Conservation (phyloP, 2,113 vertebrate genomes). For the Thamnophis sirtalis region DNA sequence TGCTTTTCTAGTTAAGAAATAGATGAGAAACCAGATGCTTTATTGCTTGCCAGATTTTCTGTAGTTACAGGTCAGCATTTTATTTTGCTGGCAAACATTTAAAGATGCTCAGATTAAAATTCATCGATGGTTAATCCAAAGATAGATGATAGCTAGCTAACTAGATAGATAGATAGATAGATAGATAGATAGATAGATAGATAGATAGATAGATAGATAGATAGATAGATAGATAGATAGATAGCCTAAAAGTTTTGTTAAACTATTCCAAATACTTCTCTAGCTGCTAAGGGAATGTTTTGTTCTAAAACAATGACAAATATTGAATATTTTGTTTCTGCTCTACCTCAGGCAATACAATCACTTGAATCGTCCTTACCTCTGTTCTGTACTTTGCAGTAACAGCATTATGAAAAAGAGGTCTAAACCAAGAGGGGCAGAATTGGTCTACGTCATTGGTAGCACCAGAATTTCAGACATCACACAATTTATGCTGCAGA, state of each 20-base stretch:
- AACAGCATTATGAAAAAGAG: neutral
- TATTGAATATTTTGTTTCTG: neutral
- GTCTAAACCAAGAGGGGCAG: neutral
- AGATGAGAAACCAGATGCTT: slow-evolving; percentile 40
- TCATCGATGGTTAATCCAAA: neutral
- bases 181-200: neutral
- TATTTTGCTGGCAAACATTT: slow-evolving; percentile 5
- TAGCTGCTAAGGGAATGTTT: rapidly evolving
- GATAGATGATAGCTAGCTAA: neutral
- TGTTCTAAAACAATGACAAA: neutral
- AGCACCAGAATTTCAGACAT: neutral
- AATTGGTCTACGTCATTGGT: neutral
- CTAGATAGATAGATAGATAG: neutral
- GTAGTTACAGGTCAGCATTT: slow-evolving; percentile 31
- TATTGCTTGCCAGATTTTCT: slow-evolving; percentile 58
- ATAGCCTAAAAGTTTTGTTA: neutral
- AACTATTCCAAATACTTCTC: rapidly evolving
- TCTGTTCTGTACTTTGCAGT: neutral
- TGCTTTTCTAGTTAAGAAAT: slow-evolving; percentile 58
- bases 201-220: too few relatives aligned
- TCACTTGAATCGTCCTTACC: neutral
- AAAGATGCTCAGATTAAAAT: slow-evolving; percentile 5
- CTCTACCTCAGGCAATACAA: neutral
- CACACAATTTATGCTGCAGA: neutral
- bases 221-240: neutral